phyloP scores from a whole-genome alignment of 1,140 invertebrate genomes.

The Penaeus japonicus region DNA sequence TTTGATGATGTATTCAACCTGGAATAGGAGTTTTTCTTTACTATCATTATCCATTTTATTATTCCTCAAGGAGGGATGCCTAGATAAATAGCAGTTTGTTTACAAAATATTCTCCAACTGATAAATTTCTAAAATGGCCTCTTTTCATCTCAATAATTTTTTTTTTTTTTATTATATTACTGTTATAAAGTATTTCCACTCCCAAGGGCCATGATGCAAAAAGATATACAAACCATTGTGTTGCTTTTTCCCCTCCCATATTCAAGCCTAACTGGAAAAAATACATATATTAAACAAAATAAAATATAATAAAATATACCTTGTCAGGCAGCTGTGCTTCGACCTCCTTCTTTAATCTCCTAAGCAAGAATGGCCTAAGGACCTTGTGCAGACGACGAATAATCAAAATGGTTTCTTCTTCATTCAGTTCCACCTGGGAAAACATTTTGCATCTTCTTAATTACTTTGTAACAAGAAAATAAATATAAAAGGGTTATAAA shows the following conservation, averaged over 20 bases:
- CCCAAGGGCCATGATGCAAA: too few relatives aligned
- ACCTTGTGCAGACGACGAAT: conserved; percentile 99
- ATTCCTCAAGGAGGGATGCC: background rate
- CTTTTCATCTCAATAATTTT: conserved; percentile 98
- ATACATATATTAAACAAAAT: background rate
- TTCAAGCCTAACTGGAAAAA: background rate
- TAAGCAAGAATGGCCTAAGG: conserved; percentile 91
- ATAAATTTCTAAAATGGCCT: conserved; percentile 98
- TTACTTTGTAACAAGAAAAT: background rate
- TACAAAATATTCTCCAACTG: conserved; percentile 77
- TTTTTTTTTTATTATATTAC: conserved; percentile 63
- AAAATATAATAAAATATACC: conserved; percentile 60
- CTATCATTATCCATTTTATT: conserved; percentile 67
- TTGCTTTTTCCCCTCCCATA: too few relatives aligned
- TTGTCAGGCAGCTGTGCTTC: conserved; percentile 98
- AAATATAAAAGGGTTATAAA: background rate
- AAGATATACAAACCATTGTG: too few relatives aligned
- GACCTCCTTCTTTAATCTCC: conserved; percentile 97
- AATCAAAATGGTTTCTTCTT: conserved; percentile 99
- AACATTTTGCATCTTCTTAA: background rate
- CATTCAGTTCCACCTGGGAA: conserved; percentile 89
- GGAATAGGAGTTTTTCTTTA: conserved; percentile 13
- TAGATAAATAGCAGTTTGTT: too few relatives aligned
- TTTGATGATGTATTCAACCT: conserved; percentile 97
- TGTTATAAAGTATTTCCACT: too few relatives aligned